phyloP scores from a whole-genome alignment of 2,888 invertebrate species.

The Orthosia cruda region DNA sequence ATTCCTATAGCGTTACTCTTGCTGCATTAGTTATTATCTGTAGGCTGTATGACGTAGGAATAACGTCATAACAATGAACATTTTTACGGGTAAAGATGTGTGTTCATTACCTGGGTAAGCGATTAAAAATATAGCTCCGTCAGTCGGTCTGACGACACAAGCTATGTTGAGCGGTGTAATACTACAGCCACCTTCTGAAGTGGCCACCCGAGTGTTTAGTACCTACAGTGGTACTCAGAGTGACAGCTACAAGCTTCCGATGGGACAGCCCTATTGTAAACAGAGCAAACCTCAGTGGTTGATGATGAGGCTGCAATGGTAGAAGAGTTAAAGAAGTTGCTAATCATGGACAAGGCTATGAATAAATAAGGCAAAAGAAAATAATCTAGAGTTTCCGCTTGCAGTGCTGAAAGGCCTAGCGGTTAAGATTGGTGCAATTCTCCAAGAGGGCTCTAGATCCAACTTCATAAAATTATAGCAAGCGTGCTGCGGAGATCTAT shows the following conservation, averaged over 20 bases:
- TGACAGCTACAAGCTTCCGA: no score
- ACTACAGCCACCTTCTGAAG: no score
- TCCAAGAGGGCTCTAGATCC: no score
- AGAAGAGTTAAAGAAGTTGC: not conserved
- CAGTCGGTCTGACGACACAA: not conserved
- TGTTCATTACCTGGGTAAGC: not conserved
- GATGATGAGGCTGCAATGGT: not conserved
- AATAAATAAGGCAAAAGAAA: not conserved
- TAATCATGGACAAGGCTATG: not conserved
- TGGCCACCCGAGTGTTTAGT: no score
- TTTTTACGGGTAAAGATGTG: conserved; percentile 18
- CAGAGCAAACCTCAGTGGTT: not conserved
- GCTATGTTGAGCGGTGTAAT: not conserved
- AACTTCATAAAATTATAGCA: no score
- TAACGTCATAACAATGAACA: conserved; percentile 41
- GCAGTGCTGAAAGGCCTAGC: no score
- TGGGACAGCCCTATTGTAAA: no score
- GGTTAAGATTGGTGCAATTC: no score
- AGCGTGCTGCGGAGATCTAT: no score
- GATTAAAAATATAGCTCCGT: not conserved
- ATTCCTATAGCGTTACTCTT: conserved; percentile 57
- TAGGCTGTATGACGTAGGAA: conserved; percentile 42
- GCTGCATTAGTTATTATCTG: conserved; percentile 40
- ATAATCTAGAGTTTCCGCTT: not conserved
- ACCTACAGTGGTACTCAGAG: not conserved